phyloP scores from a whole-genome alignment of 2,888 invertebrate genomes.

The Thereva unica region DNA sequence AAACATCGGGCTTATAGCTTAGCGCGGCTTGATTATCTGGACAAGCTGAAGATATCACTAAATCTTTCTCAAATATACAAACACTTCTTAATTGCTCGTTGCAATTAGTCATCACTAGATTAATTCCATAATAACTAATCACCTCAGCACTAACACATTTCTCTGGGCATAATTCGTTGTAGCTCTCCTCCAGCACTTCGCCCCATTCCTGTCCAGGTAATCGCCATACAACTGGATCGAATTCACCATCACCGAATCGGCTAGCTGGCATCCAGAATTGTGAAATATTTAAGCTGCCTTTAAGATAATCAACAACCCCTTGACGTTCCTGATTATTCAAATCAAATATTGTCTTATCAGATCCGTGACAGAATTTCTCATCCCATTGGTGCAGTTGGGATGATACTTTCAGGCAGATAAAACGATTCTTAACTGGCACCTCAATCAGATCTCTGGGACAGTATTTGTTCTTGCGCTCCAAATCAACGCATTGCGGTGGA shows the following conservation, averaged over 20 bases:
- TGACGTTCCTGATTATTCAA: conserved; percentile 41
- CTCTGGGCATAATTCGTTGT: conserved; percentile 43
- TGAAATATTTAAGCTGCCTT: conserved; percentile 40
- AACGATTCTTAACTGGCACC: conserved; percentile 39
- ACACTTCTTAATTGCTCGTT: conserved; percentile 45
- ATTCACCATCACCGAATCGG: conserved; percentile 53
- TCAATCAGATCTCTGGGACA: conserved; percentile 49
- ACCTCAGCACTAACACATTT: conserved; percentile 46
- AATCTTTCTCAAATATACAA: conserved; percentile 47
- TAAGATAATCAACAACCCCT: conserved; percentile 51
- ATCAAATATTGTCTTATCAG: conserved; percentile 46
- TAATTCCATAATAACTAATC: conserved; percentile 2
- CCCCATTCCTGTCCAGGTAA: conserved; percentile 59
- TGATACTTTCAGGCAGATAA: conserved; percentile 53
- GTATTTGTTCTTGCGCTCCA: conserved; percentile 5
- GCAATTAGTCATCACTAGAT: conserved; percentile 46
- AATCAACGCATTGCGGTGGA: conserved; percentile 42
- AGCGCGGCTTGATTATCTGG: conserved; percentile 47
- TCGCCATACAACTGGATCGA: conserved; percentile 59
- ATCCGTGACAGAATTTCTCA: conserved; percentile 48
- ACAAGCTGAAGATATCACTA: conserved; percentile 47
- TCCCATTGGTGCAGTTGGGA: conserved; percentile 46
- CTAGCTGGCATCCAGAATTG: conserved; percentile 62
- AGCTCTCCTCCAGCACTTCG: conserved; percentile 45
- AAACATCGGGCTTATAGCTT: conserved; percentile 48